phyloP scores from a whole-genome alignment of 92 coral and sea anemone species.

The Umimayanthus chanpuru region DNA sequence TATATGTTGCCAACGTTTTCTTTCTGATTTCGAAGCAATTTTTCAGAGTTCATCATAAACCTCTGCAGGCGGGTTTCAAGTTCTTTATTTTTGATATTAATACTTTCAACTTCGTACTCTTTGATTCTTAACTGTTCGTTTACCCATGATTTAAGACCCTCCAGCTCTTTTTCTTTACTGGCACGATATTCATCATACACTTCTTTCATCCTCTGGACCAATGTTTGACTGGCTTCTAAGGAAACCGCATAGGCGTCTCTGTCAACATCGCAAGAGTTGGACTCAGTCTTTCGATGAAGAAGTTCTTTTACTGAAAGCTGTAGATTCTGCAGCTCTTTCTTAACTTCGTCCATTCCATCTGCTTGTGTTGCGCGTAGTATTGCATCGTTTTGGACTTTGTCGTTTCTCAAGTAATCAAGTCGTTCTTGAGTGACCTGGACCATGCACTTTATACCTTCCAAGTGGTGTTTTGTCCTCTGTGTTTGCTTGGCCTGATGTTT shows the following conservation, averaged over 20 bases:
- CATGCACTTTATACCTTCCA: background rate
- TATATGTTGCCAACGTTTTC: slow-evolving; percentile 7
- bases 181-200: background rate
- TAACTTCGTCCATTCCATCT: background rate
- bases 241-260: slow-evolving; percentile 6
- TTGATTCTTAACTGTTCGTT: slow-evolving; percentile 29
- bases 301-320: slow-evolving; percentile 4
- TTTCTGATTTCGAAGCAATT: slow-evolving; percentile 1
- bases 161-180: slow-evolving; percentile 25
- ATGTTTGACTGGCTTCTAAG: slow-evolving; percentile 7
- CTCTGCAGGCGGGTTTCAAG: background rate
- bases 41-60: background rate
- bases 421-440: background rate
- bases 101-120: slow-evolving; percentile 5
- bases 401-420: background rate
- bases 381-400: background rate
- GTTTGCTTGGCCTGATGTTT: background rate
- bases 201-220: slow-evolving; percentile 8
- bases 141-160: slow-evolving; percentile 9
- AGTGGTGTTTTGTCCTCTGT: background rate
- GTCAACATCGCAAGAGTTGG: background rate
- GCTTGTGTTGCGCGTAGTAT: background rate
- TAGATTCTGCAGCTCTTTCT: background rate
- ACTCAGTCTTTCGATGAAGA: background rate
- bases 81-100: slow-evolving; percentile 8